Evolutionary conservation across 2,113 vertebrate genomes (phyloP).

Genomic region (Lagopus leucura): DNA sequence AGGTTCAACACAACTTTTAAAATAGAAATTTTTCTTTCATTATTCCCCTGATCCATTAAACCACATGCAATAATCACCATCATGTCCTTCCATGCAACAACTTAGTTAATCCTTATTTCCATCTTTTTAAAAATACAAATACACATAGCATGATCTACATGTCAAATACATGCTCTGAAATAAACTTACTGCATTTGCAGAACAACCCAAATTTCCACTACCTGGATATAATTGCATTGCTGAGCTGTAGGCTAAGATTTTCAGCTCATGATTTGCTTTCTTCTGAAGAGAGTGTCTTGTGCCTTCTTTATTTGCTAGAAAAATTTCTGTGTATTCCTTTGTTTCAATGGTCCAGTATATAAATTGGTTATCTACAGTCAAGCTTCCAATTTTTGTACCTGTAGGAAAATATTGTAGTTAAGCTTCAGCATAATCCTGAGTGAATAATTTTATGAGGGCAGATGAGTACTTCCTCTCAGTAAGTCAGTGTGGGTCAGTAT

Average conservation of each 20-base stretch:
- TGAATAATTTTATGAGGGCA: neutral
- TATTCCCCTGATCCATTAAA: neutral
- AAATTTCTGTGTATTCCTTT: slow-evolving; percentile 52
- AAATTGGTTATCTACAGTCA: slow-evolving; percentile 73
- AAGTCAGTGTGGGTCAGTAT: neutral
- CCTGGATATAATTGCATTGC: slow-evolving; percentile 73
- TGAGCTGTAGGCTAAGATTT: slow-evolving; percentile 68
- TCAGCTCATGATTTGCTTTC: neutral
- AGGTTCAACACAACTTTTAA: neutral
- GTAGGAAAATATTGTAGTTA: neutral
- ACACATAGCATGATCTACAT: neutral
- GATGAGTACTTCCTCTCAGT: neutral
- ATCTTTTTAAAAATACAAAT: neutral
- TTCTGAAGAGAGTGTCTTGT: neutral
- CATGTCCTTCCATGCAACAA: neutral
- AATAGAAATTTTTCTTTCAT: neutral
- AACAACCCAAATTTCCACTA: slow-evolving; percentile 3
- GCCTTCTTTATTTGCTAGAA: slow-evolving; percentile 55
- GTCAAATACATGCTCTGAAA: neutral
- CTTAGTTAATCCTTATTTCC: neutral
- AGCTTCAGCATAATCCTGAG: neutral
- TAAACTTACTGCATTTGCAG: neutral
- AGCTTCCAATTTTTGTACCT: slow-evolving; percentile 59
- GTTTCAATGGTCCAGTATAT: slow-evolving; percentile 71
- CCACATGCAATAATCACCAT: neutral